Conservation (phyloP, 2,888 invertebrate species). For the Acleris laterana region DNA sequence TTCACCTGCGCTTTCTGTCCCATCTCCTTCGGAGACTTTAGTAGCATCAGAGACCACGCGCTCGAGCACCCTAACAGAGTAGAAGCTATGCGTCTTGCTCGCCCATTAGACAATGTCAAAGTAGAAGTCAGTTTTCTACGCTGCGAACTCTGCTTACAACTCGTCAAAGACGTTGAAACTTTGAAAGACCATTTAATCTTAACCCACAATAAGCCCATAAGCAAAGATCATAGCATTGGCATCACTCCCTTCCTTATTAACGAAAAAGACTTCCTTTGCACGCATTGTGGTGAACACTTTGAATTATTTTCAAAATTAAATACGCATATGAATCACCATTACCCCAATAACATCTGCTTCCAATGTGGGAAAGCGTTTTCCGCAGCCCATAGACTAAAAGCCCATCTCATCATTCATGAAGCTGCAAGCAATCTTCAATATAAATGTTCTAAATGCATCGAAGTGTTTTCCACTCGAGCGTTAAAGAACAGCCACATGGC, state of each 20-base stretch:
- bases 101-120: slow-evolving; percentile 59
- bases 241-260: slow-evolving; percentile 63
- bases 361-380: slow-evolving; percentile 72
- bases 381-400: slow-evolving; percentile 57
- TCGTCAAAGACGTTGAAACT: slow-evolving; percentile 52
- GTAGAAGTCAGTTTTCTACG: slow-evolving; percentile 64
- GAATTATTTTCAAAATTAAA: slow-evolving; percentile 68
- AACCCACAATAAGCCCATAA: slow-evolving; percentile 61
- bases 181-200: slow-evolving; percentile 62
- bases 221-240: slow-evolving; percentile 58
- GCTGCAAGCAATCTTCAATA: slow-evolving; percentile 44
- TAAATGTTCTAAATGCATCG: slow-evolving; percentile 64
- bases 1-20: slow-evolving; percentile 71
- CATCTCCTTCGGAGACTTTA: slow-evolving; percentile 63
- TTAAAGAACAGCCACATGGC: slow-evolving; percentile 60
- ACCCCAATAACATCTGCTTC: slow-evolving; percentile 70
- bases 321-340: slow-evolving; percentile 71
- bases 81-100: slow-evolving; percentile 57
- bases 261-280: slow-evolving; percentile 58
- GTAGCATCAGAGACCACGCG: slow-evolving; percentile 57
- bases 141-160: slow-evolving; percentile 62
- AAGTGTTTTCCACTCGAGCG: slow-evolving; percentile 55
- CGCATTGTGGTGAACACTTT: slow-evolving; percentile 61
- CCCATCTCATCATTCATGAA: slow-evolving; percentile 64
- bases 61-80: slow-evolving; percentile 58